Conservation (phyloP, 2,797 vertebrate genomes). For the Poeciliopsis gracilis region DNA sequence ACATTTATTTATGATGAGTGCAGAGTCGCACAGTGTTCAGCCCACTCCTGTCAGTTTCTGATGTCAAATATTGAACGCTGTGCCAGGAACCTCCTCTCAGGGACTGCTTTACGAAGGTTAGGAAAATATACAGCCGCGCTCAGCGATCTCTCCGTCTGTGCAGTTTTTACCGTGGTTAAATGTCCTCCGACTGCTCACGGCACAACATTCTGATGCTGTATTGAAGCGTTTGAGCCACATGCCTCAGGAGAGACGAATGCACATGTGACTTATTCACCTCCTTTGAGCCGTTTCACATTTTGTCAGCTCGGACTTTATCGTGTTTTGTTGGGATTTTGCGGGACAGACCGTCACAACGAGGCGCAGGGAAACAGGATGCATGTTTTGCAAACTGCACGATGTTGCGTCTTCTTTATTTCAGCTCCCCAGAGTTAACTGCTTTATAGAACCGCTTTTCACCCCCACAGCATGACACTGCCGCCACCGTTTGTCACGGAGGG, state of each 20-base stretch:
- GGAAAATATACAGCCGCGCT: conserved; percentile 4
- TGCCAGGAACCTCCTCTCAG: conserved; percentile 23
- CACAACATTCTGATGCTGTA: background rate
- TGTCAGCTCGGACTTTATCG: background rate
- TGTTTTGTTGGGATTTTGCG: background rate
- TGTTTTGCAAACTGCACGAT: background rate
- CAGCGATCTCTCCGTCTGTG: background rate
- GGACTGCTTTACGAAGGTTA: background rate
- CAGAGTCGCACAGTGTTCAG: background rate
- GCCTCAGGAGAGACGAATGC: background rate
- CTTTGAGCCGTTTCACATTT: background rate
- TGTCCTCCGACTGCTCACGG: background rate
- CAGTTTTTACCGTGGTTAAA: background rate
- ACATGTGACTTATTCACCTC: background rate
- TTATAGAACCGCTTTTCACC: background rate
- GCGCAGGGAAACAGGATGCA: background rate
- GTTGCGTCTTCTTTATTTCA: background rate
- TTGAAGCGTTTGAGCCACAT: background rate
- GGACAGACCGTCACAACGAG: background rate
- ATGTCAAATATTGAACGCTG: conserved; percentile 8
- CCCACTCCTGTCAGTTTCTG: conserved; percentile 1
- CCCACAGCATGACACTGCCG: background rate
- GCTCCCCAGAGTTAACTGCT: background rate
- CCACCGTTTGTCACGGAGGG: background rate
- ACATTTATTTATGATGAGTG: background rate